Evolutionary conservation across 2,797 vertebrate species (phyloP).

Genomic region (Coendou prehensilis): DNA sequence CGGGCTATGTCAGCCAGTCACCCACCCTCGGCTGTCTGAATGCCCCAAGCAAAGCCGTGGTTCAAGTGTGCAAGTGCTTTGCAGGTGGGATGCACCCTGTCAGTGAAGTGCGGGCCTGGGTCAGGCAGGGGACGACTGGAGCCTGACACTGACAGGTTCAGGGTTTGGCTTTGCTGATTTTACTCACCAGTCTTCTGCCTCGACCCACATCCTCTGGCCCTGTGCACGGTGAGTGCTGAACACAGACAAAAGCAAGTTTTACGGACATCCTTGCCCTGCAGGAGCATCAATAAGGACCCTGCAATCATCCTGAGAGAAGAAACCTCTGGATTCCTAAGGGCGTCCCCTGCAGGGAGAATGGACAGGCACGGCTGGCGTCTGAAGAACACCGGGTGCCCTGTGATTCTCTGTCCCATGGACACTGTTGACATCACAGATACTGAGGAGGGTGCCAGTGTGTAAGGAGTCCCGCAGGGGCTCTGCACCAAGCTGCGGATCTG

Average conservation of each 20-base stretch:
- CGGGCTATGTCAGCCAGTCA: background rate
- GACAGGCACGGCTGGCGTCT: too few relatives aligned
- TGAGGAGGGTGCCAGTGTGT: too few relatives aligned
- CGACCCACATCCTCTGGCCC: background rate
- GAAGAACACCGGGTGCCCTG: background rate
- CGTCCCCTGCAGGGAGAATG: background rate
- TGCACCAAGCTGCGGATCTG: background rate
- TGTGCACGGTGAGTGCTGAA: background rate
- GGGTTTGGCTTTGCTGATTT: background rate
- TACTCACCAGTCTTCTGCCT: background rate
- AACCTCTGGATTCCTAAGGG: background rate
- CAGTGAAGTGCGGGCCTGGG: background rate
- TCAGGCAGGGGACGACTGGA: rapidly evolving
- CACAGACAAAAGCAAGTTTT: background rate
- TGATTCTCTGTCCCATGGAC: background rate
- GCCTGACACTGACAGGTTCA: background rate
- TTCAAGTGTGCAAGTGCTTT: rapidly evolving
- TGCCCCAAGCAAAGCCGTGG: rapidly evolving
- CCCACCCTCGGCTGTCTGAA: rapidly evolving
- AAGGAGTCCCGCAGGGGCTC: background rate
- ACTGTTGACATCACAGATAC: background rate
- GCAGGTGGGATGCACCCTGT: background rate
- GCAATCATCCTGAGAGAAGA: background rate
- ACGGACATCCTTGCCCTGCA: background rate
- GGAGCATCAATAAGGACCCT: background rate